Conservation (phyloP, 1,140 invertebrate species). For the Magallana gigas region DNA sequence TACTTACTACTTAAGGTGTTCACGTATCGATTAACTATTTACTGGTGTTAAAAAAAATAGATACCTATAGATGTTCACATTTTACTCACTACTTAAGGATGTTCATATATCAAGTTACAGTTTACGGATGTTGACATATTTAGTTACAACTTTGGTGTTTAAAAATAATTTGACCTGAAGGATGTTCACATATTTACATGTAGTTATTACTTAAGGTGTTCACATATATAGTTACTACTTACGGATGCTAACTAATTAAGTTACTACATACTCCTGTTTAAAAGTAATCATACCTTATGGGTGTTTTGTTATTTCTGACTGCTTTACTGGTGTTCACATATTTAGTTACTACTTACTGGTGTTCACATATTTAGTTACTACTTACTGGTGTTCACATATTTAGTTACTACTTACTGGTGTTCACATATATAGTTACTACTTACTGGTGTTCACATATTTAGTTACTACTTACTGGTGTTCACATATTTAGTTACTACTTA, state of each 20-base stretch:
- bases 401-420: not conserved
- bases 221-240: not conserved
- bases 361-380: not conserved
- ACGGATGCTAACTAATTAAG: no score
- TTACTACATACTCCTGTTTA: not conserved
- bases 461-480: not conserved
- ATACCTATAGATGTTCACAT: no score
- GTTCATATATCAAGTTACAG: no score
- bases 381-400: not conserved
- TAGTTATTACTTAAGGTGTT: not conserved
- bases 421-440: not conserved
- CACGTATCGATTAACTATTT: conserved; percentile 20
- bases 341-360: not conserved
- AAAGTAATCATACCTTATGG: no score
- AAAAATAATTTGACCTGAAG: no score
- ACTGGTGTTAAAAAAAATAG: conserved; percentile 38
- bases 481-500: not conserved
- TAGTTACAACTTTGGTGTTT: no score
- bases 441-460: not conserved
- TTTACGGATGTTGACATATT: no score
- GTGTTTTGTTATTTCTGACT: no score
- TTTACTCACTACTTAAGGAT: no score
- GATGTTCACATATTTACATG: no score
- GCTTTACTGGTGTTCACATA: not conserved
- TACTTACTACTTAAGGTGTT: no score